Evolutionary conservation across 2,888 invertebrate genomes (phyloP), one percentile per base, ranked within the genome.

Genomic region (Crepidodera aurea): DNA sequence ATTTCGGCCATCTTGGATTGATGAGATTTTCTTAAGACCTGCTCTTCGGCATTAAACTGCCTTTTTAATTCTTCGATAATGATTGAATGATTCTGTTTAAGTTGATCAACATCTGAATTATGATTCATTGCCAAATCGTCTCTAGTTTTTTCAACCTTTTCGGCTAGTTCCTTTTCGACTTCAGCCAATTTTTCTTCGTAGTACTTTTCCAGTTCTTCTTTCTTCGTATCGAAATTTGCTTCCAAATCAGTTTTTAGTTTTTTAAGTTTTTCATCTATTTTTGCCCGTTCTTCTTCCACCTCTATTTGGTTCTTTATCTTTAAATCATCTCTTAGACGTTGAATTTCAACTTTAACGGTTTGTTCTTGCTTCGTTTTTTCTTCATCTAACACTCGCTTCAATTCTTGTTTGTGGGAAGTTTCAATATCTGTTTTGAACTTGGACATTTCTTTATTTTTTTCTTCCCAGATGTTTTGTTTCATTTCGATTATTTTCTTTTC

Each of bases 1-100:
- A 91, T 80, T 69, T 90, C 89, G 1, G 84, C 82, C 61, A 91
- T 73, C 72, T 88, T 86, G 27, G 86, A 85, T 19, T 87, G 85
- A 77, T 92, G 91, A 62, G 90, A 89, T 4, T 86, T 86, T 1
- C 89, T 84, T 0, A 91, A 79, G 0, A 88, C 50, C 69, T 88
- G 88, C 75, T 91, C 90, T 82, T 89, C 88, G 55, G 85, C 84
- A 74, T 85, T 84, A 72, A 88, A 89, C 71, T 88, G 88, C 59
- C 85, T 84, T 65, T 87, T 85, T 60, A 90, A 72, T 15, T 85
- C 85, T 2, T 88, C 86, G 12, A 89, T 82, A 62, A 85, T 83
- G 0, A 84, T 83, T 0, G 82, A 82, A 69, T 90, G 88, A 65
- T 87, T 86, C 67, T 84, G 84, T 66, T 83, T 81, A 63, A 87